Conservation (phyloP, 2,797 vertebrate genomes). For the Peromyscus nudipes region DNA sequence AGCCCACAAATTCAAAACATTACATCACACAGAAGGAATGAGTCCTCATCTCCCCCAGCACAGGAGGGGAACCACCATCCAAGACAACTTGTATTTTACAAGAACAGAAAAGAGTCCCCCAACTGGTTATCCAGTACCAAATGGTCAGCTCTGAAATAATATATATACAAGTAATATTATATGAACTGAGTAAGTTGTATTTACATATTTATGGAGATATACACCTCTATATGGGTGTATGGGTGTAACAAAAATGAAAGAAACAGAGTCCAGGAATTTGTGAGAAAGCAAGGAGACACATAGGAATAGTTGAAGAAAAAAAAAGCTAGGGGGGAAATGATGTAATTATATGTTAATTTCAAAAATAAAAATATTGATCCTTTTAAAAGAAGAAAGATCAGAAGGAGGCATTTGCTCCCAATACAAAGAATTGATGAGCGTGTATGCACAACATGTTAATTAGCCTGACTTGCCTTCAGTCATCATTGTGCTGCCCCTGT, state of each 20-base stretch:
- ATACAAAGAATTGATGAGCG: neutral
- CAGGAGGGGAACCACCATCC: too few relatives aligned
- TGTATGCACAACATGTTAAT: too few relatives aligned
- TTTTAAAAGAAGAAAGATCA: neutral
- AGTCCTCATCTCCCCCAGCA: neutral
- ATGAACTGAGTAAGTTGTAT: neutral
- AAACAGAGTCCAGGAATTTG: neutral
- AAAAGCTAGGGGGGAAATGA: neutral
- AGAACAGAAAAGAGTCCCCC: neutral
- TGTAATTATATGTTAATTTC: neutral
- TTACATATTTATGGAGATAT: neutral
- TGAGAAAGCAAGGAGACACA: neutral
- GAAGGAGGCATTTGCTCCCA: neutral
- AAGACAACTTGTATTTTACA: neutral
- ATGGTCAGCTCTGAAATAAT: neutral
- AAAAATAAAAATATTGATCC: neutral
- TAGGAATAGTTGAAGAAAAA: neutral
- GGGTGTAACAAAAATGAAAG: neutral
- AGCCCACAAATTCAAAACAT: neutral
- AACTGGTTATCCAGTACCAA: neutral
- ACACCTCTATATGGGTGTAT: too few relatives aligned
- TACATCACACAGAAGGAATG: neutral
- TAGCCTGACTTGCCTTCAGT: neutral
- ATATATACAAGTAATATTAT: neutral
- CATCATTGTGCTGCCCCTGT: too few relatives aligned